These are phyloP conservation scores for Opisthograptis luteolata DNA, from an alignment of 2,888 invertebrate species.

Conservation along the genomic window DNA sequence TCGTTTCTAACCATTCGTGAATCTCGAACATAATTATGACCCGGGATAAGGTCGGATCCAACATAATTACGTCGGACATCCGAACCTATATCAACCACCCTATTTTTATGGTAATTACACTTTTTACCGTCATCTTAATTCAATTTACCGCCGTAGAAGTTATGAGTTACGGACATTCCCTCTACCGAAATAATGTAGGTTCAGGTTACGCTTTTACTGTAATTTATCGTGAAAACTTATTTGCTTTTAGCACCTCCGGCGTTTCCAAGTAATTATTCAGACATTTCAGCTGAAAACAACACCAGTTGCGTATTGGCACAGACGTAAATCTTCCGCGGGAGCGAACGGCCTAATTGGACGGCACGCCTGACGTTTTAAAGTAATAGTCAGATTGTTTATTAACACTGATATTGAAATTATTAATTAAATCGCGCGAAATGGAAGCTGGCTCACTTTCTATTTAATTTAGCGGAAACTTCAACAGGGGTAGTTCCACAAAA, in stretches of 20 bases:
- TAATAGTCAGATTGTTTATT: constrained; percentile 29
- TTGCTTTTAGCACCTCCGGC: constrained; percentile 52
- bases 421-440: constrained; percentile 21
- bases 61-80: constrained; percentile 55
- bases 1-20: constrained; percentile 26
- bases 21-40: constrained; percentile 59
- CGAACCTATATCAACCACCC: constrained; percentile 46
- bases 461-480: constrained; percentile 1
- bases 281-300: constrained; percentile 47
- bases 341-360: constrained; percentile 34
- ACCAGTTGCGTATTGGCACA: constrained; percentile 44
- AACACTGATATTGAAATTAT: constrained; percentile 22
- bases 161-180: constrained; percentile 51
- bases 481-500: not conserved
- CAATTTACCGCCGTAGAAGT: constrained; percentile 71
- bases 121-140: constrained; percentile 70
- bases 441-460: constrained; percentile 13
- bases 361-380: constrained; percentile 34
- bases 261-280: constrained; percentile 50
- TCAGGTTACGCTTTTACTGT: constrained; percentile 56
- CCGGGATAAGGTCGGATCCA: constrained; percentile 57
- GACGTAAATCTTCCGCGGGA: constrained; percentile 44
- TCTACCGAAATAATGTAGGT: constrained; percentile 54
- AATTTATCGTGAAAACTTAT: constrained; percentile 60
- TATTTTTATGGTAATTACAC: constrained; percentile 78